These are phyloP conservation scores for Delichon dasypus DNA, from an alignment of 2,797 vertebrate genomes.

Conservation along the genomic window DNA sequence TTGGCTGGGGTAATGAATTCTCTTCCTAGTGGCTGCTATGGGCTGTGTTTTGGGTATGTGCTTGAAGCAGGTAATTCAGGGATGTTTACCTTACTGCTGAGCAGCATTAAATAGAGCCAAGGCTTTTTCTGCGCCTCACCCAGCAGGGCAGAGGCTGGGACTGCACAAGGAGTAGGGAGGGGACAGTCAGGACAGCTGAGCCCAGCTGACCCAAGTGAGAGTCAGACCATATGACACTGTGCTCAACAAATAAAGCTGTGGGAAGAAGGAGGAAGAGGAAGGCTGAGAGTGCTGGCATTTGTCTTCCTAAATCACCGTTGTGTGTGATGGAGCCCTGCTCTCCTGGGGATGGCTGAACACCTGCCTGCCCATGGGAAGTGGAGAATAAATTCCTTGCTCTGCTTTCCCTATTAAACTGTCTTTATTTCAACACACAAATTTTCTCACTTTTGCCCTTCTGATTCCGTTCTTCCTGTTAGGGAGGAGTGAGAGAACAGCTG, in stretches of 20 bases:
- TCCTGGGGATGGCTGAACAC: background rate
- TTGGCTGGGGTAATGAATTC: background rate
- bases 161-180: background rate
- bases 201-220: background rate
- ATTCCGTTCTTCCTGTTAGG: background rate
- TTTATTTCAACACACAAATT: background rate
- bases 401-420: background rate
- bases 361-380: background rate
- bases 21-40: too few species aligned
- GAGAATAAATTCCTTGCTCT: background rate
- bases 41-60: background rate
- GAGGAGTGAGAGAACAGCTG: background rate
- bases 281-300: background rate
- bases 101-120: background rate
- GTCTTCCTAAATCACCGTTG: background rate
- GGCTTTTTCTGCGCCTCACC: background rate
- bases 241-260: background rate
- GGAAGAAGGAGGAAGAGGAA: background rate
- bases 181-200: background rate
- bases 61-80: background rate
- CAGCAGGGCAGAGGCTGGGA: background rate
- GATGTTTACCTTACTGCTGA: background rate
- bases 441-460: background rate
- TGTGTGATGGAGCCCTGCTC: background rate
- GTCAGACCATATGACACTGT: background rate